Conservation (phyloP, 1,140 invertebrate genomes). For the Melipona quadrifasciata region DNA sequence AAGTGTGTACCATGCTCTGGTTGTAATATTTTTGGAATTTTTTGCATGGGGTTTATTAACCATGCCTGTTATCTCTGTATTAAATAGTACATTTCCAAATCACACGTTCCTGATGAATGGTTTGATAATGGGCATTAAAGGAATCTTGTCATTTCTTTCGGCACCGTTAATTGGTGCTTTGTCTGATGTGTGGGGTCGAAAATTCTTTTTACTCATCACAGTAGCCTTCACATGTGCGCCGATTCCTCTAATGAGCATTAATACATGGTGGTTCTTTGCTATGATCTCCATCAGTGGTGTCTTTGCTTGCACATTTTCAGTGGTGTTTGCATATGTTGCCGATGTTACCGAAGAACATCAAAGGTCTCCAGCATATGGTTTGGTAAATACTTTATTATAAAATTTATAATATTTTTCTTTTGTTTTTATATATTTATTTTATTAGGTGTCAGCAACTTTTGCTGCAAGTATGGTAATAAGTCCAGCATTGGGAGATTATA, state of each 20-base stretch:
- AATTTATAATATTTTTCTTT: conserved; percentile 3
- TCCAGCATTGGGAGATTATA: conserved; percentile 96
- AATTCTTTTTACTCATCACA: conserved; percentile 98
- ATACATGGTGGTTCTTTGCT: conserved; percentile 99
- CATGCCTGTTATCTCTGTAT: conserved; percentile 97
- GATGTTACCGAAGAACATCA: conserved; percentile 99
- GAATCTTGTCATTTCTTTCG: conserved; percentile 97
- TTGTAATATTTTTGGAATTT: conserved; percentile 99
- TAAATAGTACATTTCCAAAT: conserved; percentile 98
- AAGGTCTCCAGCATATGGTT: conserved; percentile 96
- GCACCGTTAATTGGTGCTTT: conserved; percentile 98
- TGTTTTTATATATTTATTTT: conserved; percentile 21
- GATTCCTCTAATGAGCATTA: conserved; percentile 99
- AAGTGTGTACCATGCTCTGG: conserved; percentile 97
- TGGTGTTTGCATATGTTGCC: conserved; percentile 99
- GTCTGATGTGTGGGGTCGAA: conserved; percentile 98
- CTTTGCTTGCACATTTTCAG: conserved; percentile 99
- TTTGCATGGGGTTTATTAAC: conserved; percentile 99
- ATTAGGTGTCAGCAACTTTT: conserved; percentile 96
- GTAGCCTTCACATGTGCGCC: conserved; percentile 99
- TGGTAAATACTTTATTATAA: conserved; percentile 84
- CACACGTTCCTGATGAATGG: conserved; percentile 99
- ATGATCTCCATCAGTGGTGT: conserved; percentile 99
- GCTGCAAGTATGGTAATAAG: conserved; percentile 99
- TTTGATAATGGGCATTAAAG: conserved; percentile 99